phyloP scores from a whole-genome alignment of 2,113 vertebrate species.

The Mustela lutreola region DNA sequence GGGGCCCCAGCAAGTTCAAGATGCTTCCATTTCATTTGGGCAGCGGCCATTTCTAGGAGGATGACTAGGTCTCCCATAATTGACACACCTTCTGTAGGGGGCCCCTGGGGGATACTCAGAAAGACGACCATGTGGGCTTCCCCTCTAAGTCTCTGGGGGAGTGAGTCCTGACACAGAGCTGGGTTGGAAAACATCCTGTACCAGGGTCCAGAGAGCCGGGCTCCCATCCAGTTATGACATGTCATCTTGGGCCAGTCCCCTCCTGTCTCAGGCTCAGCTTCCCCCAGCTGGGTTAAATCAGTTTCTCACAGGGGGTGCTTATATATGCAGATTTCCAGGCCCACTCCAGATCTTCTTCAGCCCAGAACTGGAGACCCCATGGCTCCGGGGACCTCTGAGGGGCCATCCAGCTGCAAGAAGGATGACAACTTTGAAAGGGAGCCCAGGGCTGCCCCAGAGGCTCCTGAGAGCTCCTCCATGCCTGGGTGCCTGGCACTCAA shows the following conservation, averaged over 20 bases:
- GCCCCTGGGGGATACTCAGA: background rate
- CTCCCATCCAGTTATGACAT: background rate
- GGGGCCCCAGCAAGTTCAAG: background rate
- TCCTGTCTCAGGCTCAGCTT: background rate
- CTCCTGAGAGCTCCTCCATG: constrained; percentile 27
- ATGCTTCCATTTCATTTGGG: background rate
- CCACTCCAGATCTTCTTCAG: background rate
- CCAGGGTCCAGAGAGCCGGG: background rate
- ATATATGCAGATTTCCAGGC: background rate
- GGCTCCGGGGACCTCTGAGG: background rate
- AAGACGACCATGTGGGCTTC: background rate
- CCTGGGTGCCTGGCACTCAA: background rate
- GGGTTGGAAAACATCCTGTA: background rate
- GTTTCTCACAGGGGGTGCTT: background rate
- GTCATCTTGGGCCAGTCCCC: background rate
- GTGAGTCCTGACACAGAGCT: background rate
- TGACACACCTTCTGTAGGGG: background rate
- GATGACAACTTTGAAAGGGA: background rate
- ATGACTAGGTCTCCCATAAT: background rate
- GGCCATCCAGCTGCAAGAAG: background rate
- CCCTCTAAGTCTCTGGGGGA: background rate
- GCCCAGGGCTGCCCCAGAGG: background rate
- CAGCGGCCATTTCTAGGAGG: background rate
- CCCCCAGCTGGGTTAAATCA: background rate
- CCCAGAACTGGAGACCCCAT: background rate